These are phyloP conservation scores for Proteles cristata DNA, from an alignment of 2,113 vertebrate species.

Conservation along the genomic window DNA sequence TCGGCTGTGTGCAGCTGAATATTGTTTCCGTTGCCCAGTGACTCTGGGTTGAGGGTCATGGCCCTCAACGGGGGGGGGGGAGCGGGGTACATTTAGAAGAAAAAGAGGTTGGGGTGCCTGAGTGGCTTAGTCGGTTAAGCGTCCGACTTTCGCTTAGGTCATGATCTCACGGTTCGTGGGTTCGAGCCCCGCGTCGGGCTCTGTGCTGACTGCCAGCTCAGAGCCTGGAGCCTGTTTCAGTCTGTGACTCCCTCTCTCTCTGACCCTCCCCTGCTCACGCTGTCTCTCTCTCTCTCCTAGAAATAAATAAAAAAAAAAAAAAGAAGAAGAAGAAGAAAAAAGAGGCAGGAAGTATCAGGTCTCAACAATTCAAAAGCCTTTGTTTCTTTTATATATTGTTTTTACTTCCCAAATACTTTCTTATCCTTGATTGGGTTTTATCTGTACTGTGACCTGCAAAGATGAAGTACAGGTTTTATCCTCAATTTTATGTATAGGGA, in stretches of 20 bases:
- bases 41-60: not conserved
- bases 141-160: no score
- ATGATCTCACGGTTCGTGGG: no score
- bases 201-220: no score
- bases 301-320: no score
- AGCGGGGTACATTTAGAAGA: not conserved
- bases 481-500: not conserved
- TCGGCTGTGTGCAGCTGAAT: not conserved
- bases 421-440: not conserved
- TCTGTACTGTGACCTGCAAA: not conserved
- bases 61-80: not conserved
- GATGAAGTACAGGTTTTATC: not conserved
- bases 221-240: no score
- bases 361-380: not conserved
- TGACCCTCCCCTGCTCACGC: no score
- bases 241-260: no score
- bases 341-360: not conserved
- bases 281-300: no score
- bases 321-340: no score
- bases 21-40: slow-evolving; percentile 4
- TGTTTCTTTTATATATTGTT: not conserved
- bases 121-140: no score
- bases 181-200: no score
- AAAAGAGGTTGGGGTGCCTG: no score
- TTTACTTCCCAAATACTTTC: not conserved